These are phyloP conservation scores for Uria lomvia DNA, from an alignment of 2,113 vertebrate species.

Conservation along the genomic window DNA sequence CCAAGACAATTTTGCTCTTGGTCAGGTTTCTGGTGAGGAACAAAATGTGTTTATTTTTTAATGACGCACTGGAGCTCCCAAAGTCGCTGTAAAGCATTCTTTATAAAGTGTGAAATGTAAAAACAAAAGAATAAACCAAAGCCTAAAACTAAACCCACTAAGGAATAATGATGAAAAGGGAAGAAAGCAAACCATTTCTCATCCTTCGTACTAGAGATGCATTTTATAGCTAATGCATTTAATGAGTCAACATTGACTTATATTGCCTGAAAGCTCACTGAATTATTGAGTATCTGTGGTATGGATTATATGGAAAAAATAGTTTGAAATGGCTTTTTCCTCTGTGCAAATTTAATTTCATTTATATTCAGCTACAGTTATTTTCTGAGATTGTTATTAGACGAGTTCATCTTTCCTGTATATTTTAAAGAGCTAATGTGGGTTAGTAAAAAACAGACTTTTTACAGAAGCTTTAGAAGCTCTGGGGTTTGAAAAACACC, in stretches of 20 bases:
- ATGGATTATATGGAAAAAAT: constrained; percentile 51
- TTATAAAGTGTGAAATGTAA: constrained; percentile 28
- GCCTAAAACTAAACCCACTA: constrained; percentile 6
- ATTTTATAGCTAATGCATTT: constrained; percentile 60
- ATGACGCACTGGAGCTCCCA: background rate
- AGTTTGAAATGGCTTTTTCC: constrained; percentile 51
- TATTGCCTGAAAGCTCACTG: constrained; percentile 61
- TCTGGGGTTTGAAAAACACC: constrained; percentile 36
- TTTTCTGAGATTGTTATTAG: constrained; percentile 48
- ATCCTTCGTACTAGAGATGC: constrained; percentile 25
- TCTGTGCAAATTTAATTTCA: constrained; percentile 61
- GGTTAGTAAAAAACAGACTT: constrained; percentile 32
- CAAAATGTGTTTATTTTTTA: constrained; percentile 38
- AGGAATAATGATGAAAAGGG: constrained; percentile 43
- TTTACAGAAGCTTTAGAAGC: constrained; percentile 33
- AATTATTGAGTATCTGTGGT: constrained; percentile 64
- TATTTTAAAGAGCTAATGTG: constrained; percentile 40
- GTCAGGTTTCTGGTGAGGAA: constrained; percentile 32
- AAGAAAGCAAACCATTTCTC: constrained; percentile 31
- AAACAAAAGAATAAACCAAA: constrained; percentile 44
- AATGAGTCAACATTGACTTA: constrained; percentile 66
- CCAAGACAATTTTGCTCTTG: constrained; percentile 10
- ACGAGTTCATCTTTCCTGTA: constrained; percentile 57
- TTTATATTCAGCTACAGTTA: constrained; percentile 57
- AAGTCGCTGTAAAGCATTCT: constrained; percentile 16